phyloP scores from a whole-genome alignment of 2,888 invertebrate species.

The Neoascia interrupta region DNA sequence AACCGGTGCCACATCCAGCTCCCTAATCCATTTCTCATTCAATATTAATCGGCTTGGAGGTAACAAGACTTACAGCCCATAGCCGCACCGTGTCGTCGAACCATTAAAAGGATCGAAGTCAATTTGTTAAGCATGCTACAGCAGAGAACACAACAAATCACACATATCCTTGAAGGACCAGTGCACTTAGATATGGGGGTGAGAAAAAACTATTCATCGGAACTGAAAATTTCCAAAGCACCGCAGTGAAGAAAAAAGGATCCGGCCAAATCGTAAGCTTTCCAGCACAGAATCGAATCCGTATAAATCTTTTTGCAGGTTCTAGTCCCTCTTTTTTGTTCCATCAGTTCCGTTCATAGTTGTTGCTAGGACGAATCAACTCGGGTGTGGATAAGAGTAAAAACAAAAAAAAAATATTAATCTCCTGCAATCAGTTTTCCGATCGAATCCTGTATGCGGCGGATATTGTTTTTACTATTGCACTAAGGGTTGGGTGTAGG shows the following conservation, averaged over 20 bases:
- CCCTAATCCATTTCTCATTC: constrained; percentile 66
- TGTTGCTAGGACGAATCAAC: constrained; percentile 53
- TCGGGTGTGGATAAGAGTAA: constrained; percentile 47
- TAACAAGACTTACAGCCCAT: constrained; percentile 40
- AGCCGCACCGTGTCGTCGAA: constrained; percentile 28
- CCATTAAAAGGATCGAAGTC: constrained; percentile 66
- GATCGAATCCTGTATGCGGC: constrained; percentile 41
- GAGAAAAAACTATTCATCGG: constrained; percentile 58
- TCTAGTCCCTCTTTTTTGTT: constrained; percentile 32
- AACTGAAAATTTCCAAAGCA: constrained; percentile 26
- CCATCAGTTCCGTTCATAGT: constrained; percentile 33
- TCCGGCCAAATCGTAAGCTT: constrained; percentile 67
- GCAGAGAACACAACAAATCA: constrained; percentile 60
- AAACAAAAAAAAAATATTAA: too few relatives aligned
- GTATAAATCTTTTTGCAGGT: constrained; percentile 67
- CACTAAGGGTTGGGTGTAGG: not conserved
- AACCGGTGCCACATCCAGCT: constrained; percentile 59
- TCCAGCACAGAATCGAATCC: constrained; percentile 68
- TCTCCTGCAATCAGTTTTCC: constrained; percentile 64
- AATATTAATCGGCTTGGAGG: constrained; percentile 64
- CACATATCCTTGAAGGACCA: constrained; percentile 61
- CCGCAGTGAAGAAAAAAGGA: constrained; percentile 20
- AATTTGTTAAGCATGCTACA: constrained; percentile 62
- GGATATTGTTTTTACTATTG: constrained; percentile 19
- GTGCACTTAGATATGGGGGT: constrained; percentile 22